A percentile compares a stretch with the other conserved stretches of the same genome.
These are phyloP conservation scores for Coregonus suidteri DNA, from an alignment of 2,797 vertebrate genomes.

Conservation along the genomic window DNA sequence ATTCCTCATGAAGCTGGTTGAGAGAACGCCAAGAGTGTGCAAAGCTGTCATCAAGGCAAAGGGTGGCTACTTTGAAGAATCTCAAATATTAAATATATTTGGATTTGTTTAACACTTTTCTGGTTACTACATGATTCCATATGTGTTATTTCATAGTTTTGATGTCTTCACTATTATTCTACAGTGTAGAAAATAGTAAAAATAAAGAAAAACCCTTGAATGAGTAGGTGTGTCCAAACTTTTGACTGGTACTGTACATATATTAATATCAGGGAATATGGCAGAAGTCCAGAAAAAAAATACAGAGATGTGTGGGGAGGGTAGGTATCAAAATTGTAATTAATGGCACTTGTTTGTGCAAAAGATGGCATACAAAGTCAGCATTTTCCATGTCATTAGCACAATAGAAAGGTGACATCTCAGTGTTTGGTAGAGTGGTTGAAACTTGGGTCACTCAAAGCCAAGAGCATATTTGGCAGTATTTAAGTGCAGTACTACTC, in stretches of 20 bases:
- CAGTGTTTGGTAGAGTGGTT: not conserved
- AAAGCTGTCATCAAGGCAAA: too few relatives aligned
- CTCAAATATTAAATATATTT: too few relatives aligned
- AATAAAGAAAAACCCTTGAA: too few relatives aligned
- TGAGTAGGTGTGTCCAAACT: too few relatives aligned
- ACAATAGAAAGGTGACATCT: not conserved
- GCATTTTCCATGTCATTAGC: not conserved
- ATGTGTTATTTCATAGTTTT: too few relatives aligned
- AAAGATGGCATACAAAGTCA: not conserved
- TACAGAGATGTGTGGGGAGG: not conserved
- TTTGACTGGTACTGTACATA: not conserved
- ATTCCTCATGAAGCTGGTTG: too few relatives aligned
- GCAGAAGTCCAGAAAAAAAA: not conserved
- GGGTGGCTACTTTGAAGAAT: too few relatives aligned
- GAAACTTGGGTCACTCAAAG: conserved; percentile 25
- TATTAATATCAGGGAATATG: not conserved
- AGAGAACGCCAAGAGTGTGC: too few relatives aligned
- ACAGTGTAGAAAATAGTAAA: too few relatives aligned
- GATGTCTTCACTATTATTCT: too few relatives aligned
- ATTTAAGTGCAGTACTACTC: conserved; percentile 13
- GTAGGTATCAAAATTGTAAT: not conserved
- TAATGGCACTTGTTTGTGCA: not conserved
- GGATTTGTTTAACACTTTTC: too few relatives aligned
- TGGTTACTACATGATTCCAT: too few relatives aligned
- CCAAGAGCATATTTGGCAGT: conserved; percentile 17